These are phyloP conservation scores for Lottia scabra DNA, from an alignment of 2,888 invertebrate genomes.

Conservation along the genomic window DNA sequence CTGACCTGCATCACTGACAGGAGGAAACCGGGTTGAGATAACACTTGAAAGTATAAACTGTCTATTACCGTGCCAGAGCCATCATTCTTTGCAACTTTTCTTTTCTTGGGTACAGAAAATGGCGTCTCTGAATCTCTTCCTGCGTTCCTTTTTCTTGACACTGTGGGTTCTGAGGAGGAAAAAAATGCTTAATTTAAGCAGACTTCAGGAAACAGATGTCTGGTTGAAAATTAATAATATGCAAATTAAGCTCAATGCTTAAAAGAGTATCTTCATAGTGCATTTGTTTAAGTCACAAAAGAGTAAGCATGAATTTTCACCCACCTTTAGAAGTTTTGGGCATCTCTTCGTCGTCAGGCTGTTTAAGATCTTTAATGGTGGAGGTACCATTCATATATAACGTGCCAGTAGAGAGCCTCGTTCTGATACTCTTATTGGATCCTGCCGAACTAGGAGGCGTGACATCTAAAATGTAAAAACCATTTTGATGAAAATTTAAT, in stretches of 20 bases:
- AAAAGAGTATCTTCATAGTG: no score
- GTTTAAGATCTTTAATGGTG: constrained; percentile 29
- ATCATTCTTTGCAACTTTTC: constrained; percentile 59
- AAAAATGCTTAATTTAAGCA: no score
- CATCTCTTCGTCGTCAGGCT: background rate
- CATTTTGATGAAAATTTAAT: no score
- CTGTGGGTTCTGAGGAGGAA: background rate
- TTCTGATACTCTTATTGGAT: constrained; percentile 37
- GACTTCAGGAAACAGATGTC: no score
- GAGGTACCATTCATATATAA: constrained; percentile 54
- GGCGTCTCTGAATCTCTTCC: background rate
- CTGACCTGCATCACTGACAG: no score
- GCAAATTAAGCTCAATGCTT: no score
- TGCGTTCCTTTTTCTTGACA: background rate
- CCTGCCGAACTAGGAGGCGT: constrained; percentile 1
- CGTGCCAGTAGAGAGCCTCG: constrained; percentile 54
- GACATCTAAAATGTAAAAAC: background rate
- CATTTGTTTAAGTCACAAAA: no score
- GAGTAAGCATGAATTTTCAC: no score
- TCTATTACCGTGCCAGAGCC: constrained; percentile 51
- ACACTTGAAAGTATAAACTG: no score
- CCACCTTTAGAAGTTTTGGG: background rate
- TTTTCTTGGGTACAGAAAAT: constrained; percentile 50
- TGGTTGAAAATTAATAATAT: no score
- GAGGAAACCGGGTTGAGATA: no score